These are phyloP conservation scores for Percopsis omiscomaycus DNA, from an alignment of 2,797 vertebrate species.

Conservation along the genomic window DNA sequence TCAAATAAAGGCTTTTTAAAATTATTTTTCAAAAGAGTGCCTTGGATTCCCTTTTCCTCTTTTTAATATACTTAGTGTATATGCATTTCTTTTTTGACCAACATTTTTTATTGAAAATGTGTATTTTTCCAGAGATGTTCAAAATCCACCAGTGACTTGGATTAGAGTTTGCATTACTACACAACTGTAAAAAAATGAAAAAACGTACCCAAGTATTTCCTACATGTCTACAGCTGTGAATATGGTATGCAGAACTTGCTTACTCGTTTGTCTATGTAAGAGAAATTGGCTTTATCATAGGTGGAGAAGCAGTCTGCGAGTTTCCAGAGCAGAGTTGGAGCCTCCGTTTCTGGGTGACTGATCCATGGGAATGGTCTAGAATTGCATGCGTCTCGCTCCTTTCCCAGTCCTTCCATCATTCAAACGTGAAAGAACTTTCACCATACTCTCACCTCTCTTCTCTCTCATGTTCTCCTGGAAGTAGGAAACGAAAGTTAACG, in stretches of 20 bases:
- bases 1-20: too few species aligned
- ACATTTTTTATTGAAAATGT: too few species aligned
- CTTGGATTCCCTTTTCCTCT: too few species aligned
- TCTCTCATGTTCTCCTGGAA: conserved; percentile 87
- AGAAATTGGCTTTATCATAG: conserved; percentile 76
- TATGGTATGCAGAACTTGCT: not conserved
- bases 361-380: conserved; percentile 83
- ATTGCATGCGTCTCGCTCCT: conserved; percentile 78
- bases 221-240: too few species aligned
- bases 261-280: conserved; percentile 81
- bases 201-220: not conserved
- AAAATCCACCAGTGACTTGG: too few species aligned
- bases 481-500: conserved; percentile 32
- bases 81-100: too few species aligned
- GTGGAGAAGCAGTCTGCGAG: conserved; percentile 90
- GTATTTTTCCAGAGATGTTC: too few species aligned
- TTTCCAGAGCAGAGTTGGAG: conserved; percentile 89
- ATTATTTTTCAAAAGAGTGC: too few species aligned
- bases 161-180: too few species aligned
- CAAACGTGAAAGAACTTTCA: conserved; percentile 80
- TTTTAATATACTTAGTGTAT: too few species aligned
- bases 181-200: too few species aligned
- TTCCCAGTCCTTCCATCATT: conserved; percentile 90
- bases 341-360: conserved; percentile 79
- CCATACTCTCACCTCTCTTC: conserved; percentile 79